These are phyloP conservation scores for Galaxea fascicularis DNA, from an alignment of 92 coral and sea anemone genomes.

Conservation along the genomic window DNA sequence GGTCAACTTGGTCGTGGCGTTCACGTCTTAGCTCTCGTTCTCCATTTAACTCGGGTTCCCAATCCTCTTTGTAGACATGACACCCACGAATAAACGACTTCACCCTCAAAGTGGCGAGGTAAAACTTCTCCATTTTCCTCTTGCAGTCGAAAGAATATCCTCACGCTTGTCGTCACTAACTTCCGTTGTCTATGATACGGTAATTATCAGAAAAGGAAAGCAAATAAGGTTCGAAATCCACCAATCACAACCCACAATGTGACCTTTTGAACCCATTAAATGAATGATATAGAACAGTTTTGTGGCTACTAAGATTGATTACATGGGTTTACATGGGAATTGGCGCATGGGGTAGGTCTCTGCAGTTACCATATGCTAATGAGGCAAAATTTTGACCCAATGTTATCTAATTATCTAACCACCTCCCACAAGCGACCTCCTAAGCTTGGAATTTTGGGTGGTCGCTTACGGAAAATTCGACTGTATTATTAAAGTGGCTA, in stretches of 20 bases:
- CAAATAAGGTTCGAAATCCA: too few relatives aligned
- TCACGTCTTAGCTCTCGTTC: slow-evolving; percentile 31
- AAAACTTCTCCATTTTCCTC: neutral
- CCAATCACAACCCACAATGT: neutral
- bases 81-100: slow-evolving; percentile 16
- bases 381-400: too few relatives aligned
- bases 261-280: neutral
- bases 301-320: slow-evolving; percentile 8
- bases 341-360: neutral
- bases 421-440: neutral
- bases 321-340: slow-evolving; percentile 5
- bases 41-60: slow-evolving; percentile 11
- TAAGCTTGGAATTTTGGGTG: neutral
- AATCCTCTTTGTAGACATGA: slow-evolving; percentile 21
- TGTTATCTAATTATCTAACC: too few relatives aligned
- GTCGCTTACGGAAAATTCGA: slow-evolving; percentile 4
- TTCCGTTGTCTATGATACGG: neutral
- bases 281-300: neutral
- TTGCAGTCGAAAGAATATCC: too few relatives aligned
- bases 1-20: slow-evolving; percentile 38
- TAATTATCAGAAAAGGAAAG: neutral
- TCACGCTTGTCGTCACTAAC: neutral
- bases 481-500: too few relatives aligned
- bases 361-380: neutral
- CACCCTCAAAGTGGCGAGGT: neutral